Conservation (phyloP, 2,888 invertebrate genomes). For the Yponomeuta plumbellus region DNA sequence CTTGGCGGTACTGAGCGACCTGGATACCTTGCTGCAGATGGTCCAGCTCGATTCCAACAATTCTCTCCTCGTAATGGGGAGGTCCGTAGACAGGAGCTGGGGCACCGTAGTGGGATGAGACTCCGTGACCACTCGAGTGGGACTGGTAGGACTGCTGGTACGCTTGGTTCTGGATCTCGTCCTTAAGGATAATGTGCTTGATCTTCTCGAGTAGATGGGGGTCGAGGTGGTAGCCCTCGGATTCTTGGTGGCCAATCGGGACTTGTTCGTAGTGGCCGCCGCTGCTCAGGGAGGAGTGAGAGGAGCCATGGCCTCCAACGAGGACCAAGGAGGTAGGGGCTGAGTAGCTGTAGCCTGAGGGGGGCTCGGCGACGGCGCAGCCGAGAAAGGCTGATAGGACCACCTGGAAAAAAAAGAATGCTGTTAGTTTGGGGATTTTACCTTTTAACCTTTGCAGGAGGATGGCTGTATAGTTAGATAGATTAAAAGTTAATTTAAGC, state of each 20-base stretch:
- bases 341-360: conserved; percentile 83
- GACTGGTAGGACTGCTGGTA: conserved; percentile 69
- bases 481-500: too few relatives aligned
- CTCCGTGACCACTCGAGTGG: conserved; percentile 56
- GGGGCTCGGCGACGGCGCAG: conserved; percentile 85
- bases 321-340: conserved; percentile 80
- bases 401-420: conserved; percentile 47
- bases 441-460: not conserved
- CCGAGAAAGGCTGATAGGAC: conserved; percentile 86
- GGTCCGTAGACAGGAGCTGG: conserved; percentile 83
- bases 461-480: too few relatives aligned
- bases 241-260: conserved; percentile 85
- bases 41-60: conserved; percentile 90
- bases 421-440: conserved; percentile 1
- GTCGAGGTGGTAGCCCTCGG: conserved; percentile 89
- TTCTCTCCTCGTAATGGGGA: conserved; percentile 73
- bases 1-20: conserved; percentile 90
- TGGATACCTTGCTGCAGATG: conserved; percentile 91
- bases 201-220: conserved; percentile 87
- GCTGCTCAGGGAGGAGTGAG: conserved; percentile 67
- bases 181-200: conserved; percentile 88
- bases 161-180: conserved; percentile 79
- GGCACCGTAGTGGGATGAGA: conserved; percentile 82
- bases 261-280: conserved; percentile 86
- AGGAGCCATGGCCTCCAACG: conserved; percentile 66